Conservation (phyloP, 2,797 vertebrate genomes). For the Intellagama lesueurii region DNA sequence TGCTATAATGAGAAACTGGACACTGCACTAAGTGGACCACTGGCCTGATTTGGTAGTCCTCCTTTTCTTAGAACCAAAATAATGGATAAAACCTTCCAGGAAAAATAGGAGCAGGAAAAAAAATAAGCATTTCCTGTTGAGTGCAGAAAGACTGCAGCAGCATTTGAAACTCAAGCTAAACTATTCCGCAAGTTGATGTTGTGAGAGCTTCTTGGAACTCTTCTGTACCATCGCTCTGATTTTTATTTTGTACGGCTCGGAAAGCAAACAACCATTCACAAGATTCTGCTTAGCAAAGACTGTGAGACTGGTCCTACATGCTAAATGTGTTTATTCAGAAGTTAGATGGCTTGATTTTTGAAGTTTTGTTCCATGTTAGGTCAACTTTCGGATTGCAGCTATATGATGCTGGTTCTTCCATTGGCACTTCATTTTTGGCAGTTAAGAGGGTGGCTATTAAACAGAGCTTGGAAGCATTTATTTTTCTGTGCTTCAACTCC, state of each 20-base stretch:
- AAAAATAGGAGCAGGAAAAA: neutral
- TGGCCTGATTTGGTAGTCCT: too few relatives aligned
- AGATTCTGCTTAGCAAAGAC: neutral
- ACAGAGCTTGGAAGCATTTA: too few relatives aligned
- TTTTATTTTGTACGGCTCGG: neutral
- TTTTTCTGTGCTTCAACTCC: too few relatives aligned
- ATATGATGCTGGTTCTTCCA: neutral
- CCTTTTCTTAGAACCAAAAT: neutral
- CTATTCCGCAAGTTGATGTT: neutral
- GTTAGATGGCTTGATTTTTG: neutral
- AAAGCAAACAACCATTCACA: neutral
- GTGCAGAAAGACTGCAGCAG: neutral
- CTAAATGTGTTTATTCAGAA: neutral
- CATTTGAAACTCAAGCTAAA: neutral
- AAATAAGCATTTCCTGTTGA: too few relatives aligned
- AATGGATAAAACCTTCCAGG: neutral
- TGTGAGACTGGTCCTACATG: neutral
- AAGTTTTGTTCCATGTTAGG: neutral
- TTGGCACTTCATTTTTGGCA: neutral
- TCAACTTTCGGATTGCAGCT: neutral
- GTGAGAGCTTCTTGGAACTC: neutral
- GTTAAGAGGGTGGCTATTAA: neutral
- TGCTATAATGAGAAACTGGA: neutral
- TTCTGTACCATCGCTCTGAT: neutral
- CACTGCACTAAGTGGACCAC: neutral